Percentiles rank a stretch among this genome's conserved stretches.
phyloP scores from a whole-genome alignment of 2,888 invertebrate species.

The Agrilus mali region DNA sequence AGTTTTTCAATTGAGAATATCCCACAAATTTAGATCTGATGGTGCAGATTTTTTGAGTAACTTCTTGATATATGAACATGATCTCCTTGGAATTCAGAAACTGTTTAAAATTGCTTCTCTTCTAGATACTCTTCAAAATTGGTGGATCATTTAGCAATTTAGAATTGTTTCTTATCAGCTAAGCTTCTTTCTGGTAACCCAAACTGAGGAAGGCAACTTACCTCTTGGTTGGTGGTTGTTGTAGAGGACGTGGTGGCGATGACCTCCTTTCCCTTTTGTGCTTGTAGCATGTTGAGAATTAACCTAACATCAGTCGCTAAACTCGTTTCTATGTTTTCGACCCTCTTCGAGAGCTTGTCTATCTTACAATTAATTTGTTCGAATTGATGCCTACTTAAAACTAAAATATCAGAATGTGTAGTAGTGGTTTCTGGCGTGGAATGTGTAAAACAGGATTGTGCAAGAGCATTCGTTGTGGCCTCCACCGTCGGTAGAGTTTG shows the following conservation, averaged over 20 bases:
- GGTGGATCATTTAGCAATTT: too few relatives aligned
- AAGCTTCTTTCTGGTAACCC: too few relatives aligned
- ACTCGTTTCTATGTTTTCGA: constrained; percentile 59
- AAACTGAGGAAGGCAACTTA: too few relatives aligned
- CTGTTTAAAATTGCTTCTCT: too few relatives aligned
- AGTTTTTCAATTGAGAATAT: too few relatives aligned
- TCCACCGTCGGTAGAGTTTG: constrained; percentile 8
- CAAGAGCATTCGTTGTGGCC: constrained; percentile 6
- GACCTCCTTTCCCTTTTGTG: constrained; percentile 13
- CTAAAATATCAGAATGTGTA: constrained; percentile 28
- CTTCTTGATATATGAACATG: too few relatives aligned
- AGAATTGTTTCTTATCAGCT: too few relatives aligned
- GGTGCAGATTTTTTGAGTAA: too few relatives aligned
- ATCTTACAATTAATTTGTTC: constrained; percentile 50
- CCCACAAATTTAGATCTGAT: too few relatives aligned
- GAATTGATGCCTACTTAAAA: constrained; percentile 30
- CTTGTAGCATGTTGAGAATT: constrained; percentile 40
- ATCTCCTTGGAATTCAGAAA: too few relatives aligned
- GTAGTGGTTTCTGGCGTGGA: constrained; percentile 22
- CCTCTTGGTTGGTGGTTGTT: too few relatives aligned
- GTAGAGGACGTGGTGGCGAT: background rate
- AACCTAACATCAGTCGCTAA: constrained; percentile 62
- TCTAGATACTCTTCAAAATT: too few relatives aligned
- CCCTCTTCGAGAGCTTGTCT: constrained; percentile 54
- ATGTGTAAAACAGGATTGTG: constrained; percentile 22